These are phyloP conservation scores for Cerastis leucographa DNA, from an alignment of 2,888 invertebrate genomes.

Conservation along the genomic window DNA sequence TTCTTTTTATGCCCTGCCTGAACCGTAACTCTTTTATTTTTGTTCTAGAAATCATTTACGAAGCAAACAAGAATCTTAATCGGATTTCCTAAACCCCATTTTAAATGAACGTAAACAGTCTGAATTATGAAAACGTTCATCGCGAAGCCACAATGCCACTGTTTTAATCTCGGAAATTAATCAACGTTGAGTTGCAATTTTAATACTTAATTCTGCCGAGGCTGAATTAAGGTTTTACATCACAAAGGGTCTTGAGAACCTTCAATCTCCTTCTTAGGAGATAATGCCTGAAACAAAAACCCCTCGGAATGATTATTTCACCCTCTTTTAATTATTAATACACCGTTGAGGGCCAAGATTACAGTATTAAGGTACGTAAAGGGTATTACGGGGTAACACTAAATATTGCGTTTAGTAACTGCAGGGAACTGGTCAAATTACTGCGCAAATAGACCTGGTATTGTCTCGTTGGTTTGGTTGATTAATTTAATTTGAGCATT, in stretches of 20 bases:
- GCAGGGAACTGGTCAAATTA: constrained; percentile 44
- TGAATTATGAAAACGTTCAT: constrained; percentile 64
- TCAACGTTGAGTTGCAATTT: constrained; percentile 69
- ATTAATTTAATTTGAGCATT: constrained; percentile 19
- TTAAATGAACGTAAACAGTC: constrained; percentile 57
- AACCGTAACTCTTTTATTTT: background rate
- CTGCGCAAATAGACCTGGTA: constrained; percentile 30
- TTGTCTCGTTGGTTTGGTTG: constrained; percentile 8
- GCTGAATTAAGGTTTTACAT: constrained; percentile 65
- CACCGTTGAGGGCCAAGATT: constrained; percentile 80
- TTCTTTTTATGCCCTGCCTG: background rate
- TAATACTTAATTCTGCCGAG: constrained; percentile 73
- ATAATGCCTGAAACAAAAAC: constrained; percentile 82
- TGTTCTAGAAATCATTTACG: background rate
- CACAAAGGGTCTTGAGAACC: constrained; percentile 64
- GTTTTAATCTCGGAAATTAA: constrained; percentile 68
- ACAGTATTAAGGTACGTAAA: constrained; percentile 77
- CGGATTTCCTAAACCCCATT: constrained; percentile 45
- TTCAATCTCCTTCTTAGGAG: constrained; percentile 69
- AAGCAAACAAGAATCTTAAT: constrained; percentile 38
- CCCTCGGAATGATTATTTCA: constrained; percentile 76
- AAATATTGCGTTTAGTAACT: constrained; percentile 61
- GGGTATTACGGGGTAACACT: constrained; percentile 63
- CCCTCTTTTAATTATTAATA: constrained; percentile 87
- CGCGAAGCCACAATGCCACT: constrained; percentile 59